These are phyloP conservation scores for Tigriopus californicus DNA, from an alignment of 2,888 invertebrate species.

Conservation along the genomic window DNA sequence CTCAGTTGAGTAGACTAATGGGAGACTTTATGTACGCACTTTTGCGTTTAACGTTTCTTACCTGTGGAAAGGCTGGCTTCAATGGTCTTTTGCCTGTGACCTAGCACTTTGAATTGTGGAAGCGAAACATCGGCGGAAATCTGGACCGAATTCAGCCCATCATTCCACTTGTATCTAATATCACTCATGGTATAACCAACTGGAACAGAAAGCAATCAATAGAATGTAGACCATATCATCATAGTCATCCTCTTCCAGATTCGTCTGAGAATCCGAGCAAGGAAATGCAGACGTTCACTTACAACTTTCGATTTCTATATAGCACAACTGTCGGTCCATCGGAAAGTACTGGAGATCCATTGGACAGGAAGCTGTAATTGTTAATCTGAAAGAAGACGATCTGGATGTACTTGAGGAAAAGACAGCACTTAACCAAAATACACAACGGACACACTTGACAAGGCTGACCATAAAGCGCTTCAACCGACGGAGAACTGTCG, in stretches of 20 bases:
- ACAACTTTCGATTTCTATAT: constrained; percentile 94
- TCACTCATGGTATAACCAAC: constrained; percentile 96
- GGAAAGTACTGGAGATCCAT: constrained; percentile 93
- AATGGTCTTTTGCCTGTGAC: constrained; percentile 85
- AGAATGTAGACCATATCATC: not conserved
- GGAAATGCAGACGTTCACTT: constrained; percentile 36
- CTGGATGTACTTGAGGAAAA: not conserved
- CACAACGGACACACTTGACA: no score
- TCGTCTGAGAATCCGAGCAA: not conserved
- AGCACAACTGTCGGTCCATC: constrained; percentile 84
- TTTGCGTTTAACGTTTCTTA: no score
- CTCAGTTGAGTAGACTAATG: no score
- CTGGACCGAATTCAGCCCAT: constrained; percentile 82
- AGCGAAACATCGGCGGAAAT: constrained; percentile 88
- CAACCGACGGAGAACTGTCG: no score
- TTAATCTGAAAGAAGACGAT: constrained; percentile 45
- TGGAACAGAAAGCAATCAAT: constrained; percentile 31
- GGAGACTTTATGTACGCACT: no score
- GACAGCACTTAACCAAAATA: not conserved
- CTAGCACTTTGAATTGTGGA: constrained; percentile 94
- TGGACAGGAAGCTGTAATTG: constrained; percentile 84
- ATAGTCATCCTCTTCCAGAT: not conserved
- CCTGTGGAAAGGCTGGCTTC: constrained; percentile 92
- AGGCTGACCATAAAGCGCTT: no score
- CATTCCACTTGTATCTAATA: constrained; percentile 91